These are phyloP conservation scores for Hirudinaria manillensis DNA, from an alignment of 2,888 invertebrate genomes.

Conservation along the genomic window DNA sequence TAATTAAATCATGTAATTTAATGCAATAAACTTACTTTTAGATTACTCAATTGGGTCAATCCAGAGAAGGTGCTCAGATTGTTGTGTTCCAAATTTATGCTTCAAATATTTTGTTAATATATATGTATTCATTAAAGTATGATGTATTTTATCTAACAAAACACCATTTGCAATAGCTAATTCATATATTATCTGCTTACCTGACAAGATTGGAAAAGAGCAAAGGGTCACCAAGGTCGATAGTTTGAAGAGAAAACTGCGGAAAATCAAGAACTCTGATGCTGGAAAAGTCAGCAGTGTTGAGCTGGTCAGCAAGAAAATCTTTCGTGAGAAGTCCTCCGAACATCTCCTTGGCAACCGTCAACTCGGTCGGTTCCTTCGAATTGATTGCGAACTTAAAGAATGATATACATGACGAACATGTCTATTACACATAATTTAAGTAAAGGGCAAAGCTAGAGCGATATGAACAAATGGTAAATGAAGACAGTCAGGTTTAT, in stretches of 20 bases:
- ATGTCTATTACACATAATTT: too few species aligned
- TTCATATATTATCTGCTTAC: slow-evolving; percentile 37
- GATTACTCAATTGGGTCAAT: slow-evolving; percentile 49
- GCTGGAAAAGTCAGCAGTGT: slow-evolving; percentile 50
- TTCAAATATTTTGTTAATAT: slow-evolving; percentile 37
- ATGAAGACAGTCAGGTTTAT: too few species aligned
- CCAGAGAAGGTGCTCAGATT: slow-evolving; percentile 53
- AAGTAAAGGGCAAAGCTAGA: background rate
- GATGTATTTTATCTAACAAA: too few species aligned
- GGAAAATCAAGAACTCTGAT: slow-evolving; percentile 52
- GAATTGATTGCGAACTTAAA: background rate
- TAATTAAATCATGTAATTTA: background rate
- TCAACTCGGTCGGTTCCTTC: slow-evolving; percentile 48
- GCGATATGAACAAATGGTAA: too few species aligned
- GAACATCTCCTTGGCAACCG: slow-evolving; percentile 51
- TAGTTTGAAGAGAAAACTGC: slow-evolving; percentile 48
- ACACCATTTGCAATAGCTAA: background rate
- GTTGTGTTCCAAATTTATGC: slow-evolving; percentile 54
- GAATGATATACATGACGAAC: background rate
- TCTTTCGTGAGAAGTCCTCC: slow-evolving; percentile 53
- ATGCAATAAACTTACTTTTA: slow-evolving; percentile 45
- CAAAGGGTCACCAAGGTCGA: slow-evolving; percentile 51
- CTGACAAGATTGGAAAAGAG: slow-evolving; percentile 51
- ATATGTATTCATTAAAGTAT: background rate
- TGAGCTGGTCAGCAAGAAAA: slow-evolving; percentile 52